A percentile compares a stretch with the other conserved stretches of the same genome.
Conservation (phyloP, 2,888 invertebrate genomes). For the Megamerina dolium region DNA sequence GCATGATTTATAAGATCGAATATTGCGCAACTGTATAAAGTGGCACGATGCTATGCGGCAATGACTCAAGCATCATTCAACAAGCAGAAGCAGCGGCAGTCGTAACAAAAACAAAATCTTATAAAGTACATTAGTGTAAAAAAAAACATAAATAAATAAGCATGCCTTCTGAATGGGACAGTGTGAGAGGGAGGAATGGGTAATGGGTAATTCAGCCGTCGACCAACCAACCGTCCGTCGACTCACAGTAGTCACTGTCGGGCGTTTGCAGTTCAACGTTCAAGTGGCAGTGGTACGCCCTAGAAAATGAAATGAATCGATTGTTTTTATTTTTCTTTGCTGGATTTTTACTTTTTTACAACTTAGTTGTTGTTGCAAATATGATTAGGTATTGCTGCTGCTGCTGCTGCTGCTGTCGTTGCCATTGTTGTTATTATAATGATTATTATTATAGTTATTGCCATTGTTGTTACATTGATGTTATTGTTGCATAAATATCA, state of each 20-base stretch:
- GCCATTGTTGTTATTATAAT: slow-evolving; percentile 13
- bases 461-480: slow-evolving; percentile 13
- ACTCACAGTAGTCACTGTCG: slow-evolving; percentile 44
- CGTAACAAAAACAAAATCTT: too few species aligned
- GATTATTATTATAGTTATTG: slow-evolving; percentile 18
- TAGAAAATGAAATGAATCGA: slow-evolving; percentile 30
- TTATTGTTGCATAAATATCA: slow-evolving; percentile 22
- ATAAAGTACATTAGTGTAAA: too few species aligned
- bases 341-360: neutral
- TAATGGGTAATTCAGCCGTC: too few species aligned
- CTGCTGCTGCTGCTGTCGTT: slow-evolving; percentile 13
- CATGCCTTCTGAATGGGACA: too few species aligned
- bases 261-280: slow-evolving; percentile 48
- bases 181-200: too few species aligned
- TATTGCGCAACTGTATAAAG: slow-evolving; percentile 20
- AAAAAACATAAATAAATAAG: too few species aligned
- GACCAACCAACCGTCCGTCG: too few species aligned
- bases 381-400: slow-evolving; percentile 23
- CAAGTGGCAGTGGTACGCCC: slow-evolving; percentile 48
- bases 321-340: slow-evolving; percentile 11
- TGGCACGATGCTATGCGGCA: slow-evolving; percentile 19
- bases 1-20: slow-evolving; percentile 27
- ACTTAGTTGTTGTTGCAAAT: slow-evolving; percentile 38
- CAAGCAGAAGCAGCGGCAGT: too few species aligned
- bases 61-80: neutral